Evolutionary conservation across 1,140 invertebrate genomes (phyloP).

Genomic region (Halotydeus destructor): DNA sequence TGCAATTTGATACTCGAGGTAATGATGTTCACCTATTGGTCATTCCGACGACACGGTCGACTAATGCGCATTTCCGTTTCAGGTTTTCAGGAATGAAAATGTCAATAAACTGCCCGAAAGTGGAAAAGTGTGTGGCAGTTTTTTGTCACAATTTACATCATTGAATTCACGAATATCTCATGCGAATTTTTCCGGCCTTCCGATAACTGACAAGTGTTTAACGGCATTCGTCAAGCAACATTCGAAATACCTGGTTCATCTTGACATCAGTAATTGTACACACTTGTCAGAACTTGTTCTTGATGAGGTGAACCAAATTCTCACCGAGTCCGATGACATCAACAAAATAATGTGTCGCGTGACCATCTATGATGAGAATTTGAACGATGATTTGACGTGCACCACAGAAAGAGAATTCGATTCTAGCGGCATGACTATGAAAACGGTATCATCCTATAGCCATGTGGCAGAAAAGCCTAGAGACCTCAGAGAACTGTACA

Average conservation of each 20-base stretch:
- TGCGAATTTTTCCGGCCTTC: constrained; percentile 3
- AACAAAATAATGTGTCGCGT: not conserved
- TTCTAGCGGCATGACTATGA: not conserved
- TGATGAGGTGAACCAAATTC: not conserved
- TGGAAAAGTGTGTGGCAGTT: not conserved
- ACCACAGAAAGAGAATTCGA: not conserved
- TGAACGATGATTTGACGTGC: not conserved
- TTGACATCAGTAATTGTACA: constrained; percentile 8
- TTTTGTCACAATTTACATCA: constrained; percentile 8
- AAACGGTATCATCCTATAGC: not conserved
- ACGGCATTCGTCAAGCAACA: constrained; percentile 5
- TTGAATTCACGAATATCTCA: not conserved
- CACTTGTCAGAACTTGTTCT: not conserved
- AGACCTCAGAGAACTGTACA: not conserved
- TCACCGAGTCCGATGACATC: not conserved
- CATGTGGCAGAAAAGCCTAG: not conserved
- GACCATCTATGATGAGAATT: not conserved
- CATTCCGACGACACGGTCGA: not conserved
- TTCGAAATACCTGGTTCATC: not conserved
- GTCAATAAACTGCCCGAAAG: not conserved
- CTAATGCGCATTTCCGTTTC: not conserved
- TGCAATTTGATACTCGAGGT: constrained; percentile 10
- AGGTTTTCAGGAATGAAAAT: constrained; percentile 4
- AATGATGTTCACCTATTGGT: not conserved
- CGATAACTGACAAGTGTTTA: constrained; percentile 9